These are phyloP conservation scores for Platygyra sinensis DNA, from an alignment of 64 coral and sea anemone genomes.

Conservation along the genomic window DNA sequence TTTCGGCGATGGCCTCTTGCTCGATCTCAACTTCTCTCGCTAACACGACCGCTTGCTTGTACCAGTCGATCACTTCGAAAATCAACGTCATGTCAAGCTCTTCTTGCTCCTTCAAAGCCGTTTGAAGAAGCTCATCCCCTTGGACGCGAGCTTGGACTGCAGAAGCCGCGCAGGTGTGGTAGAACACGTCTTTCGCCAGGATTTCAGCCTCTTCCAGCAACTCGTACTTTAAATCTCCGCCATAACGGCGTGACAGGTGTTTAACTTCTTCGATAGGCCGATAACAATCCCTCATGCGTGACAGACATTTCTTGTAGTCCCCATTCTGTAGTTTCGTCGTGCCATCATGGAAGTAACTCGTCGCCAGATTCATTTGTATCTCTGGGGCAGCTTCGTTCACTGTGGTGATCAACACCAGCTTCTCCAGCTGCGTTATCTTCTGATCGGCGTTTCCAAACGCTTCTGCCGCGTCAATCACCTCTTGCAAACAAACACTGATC, in stretches of 20 bases:
- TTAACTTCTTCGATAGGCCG: conserved; percentile 77
- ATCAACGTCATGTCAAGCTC: conserved; percentile 62
- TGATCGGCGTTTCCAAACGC: conserved; percentile 36
- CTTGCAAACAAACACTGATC: conserved; percentile 59
- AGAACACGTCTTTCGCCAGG: conserved; percentile 73
- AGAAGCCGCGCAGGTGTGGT: conserved; percentile 56
- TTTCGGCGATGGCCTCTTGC: conserved; percentile 80
- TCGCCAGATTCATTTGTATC: conserved; percentile 51
- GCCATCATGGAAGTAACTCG: conserved; percentile 66
- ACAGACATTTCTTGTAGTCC: conserved; percentile 69
- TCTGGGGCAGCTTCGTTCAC: conserved; percentile 15
- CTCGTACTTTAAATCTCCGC: not conserved
- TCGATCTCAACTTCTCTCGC: conserved; percentile 75
- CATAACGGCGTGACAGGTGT: not conserved
- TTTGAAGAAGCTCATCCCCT: conserved; percentile 52
- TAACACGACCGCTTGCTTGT: conserved; percentile 79
- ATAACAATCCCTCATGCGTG: conserved; percentile 80
- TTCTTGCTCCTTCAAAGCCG: conserved; percentile 52
- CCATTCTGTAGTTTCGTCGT: conserved; percentile 64
- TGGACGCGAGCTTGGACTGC: conserved; percentile 67
- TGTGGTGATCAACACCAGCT: not conserved
- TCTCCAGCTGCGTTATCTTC: conserved; percentile 46
- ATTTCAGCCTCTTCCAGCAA: conserved; percentile 25
- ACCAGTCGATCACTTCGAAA: conserved; percentile 85
- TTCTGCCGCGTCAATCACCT: conserved; percentile 36